phyloP scores from a whole-genome alignment of 2,113 vertebrate species.

The Gobio gobio region DNA sequence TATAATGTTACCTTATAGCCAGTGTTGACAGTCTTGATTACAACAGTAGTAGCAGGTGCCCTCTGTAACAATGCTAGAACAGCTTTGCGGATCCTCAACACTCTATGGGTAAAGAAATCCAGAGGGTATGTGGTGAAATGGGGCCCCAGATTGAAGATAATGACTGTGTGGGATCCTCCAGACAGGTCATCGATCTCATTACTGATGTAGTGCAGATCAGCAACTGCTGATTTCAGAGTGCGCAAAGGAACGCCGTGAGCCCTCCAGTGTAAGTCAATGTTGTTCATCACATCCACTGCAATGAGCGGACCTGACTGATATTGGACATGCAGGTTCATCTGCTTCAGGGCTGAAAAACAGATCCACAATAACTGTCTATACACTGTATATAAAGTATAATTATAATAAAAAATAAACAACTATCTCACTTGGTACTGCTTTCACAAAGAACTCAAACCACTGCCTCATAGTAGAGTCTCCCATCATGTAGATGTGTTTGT shows the following conservation, averaged over 20 bases:
- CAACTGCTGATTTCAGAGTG: background rate
- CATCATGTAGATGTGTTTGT: constrained; percentile 59
- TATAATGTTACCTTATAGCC: constrained; percentile 50
- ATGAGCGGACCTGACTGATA: constrained; percentile 41
- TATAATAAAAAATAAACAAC: background rate
- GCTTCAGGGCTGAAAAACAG: constrained; percentile 52
- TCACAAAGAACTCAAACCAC: constrained; percentile 58
- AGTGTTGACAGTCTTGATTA: constrained; percentile 64
- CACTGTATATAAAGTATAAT: background rate
- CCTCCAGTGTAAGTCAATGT: constrained; percentile 52
- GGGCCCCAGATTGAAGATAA: constrained; percentile 57
- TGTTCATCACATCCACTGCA: constrained; percentile 42
- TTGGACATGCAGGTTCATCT: constrained; percentile 44
- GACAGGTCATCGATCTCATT: constrained; percentile 52
- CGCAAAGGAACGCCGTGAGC: constrained; percentile 57
- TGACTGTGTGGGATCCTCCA: constrained; percentile 53
- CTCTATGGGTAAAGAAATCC: constrained; percentile 32
- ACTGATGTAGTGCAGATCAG: constrained; percentile 56
- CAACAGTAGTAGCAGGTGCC: constrained; percentile 49
- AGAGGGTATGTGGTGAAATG: constrained; percentile 64
- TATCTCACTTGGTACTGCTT: constrained; percentile 23
- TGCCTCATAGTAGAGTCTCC: constrained; percentile 65
- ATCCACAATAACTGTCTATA: background rate
- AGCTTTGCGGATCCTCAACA: constrained; percentile 47
- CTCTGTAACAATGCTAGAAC: constrained; percentile 52